A percentile compares a stretch with the other conserved stretches of the same genome.
Conservation (phyloP, 1,140 invertebrate species). For the Aphaenogaster rudis region DNA sequence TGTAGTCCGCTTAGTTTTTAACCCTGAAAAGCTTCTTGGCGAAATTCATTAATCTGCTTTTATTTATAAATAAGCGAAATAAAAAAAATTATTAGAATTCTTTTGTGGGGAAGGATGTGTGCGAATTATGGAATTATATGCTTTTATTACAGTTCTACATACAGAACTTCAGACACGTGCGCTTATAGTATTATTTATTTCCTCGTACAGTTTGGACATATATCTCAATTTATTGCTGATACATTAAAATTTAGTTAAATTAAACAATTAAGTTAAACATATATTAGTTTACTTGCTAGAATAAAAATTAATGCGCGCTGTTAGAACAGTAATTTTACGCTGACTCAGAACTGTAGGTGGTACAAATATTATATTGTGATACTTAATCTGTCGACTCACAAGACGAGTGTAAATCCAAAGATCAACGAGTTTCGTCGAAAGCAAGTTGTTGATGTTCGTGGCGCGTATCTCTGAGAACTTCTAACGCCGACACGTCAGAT, state of each 20-base stretch:
- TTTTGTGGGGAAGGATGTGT: not conserved
- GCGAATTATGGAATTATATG: not conserved
- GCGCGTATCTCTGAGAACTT: conserved; percentile 7
- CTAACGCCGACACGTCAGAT: conserved; percentile 35
- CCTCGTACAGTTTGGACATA: not conserved
- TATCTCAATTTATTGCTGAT: not conserved
- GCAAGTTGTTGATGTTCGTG: not conserved
- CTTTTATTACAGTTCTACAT: not conserved
- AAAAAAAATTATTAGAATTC: not conserved
- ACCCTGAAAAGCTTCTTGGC: conserved; percentile 7
- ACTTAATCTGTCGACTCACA: conserved; percentile 26
- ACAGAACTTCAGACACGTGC: not conserved
- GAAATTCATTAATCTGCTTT: not conserved
- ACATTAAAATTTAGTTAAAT: not conserved
- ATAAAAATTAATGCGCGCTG: not conserved
- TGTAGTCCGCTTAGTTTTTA: conserved; percentile 22
- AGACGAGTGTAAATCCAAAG: conserved; percentile 25
- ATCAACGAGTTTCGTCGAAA: conserved; percentile 33
- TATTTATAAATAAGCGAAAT: not conserved
- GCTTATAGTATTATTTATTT: not conserved
- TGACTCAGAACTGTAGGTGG: not conserved
- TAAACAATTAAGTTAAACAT: not conserved
- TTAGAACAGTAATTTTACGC: not conserved
- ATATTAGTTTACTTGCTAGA: not conserved
- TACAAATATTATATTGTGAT: not conserved